phyloP scores from a whole-genome alignment of 2,797 vertebrate genomes.

The Synaphobranchus kaupii region DNA sequence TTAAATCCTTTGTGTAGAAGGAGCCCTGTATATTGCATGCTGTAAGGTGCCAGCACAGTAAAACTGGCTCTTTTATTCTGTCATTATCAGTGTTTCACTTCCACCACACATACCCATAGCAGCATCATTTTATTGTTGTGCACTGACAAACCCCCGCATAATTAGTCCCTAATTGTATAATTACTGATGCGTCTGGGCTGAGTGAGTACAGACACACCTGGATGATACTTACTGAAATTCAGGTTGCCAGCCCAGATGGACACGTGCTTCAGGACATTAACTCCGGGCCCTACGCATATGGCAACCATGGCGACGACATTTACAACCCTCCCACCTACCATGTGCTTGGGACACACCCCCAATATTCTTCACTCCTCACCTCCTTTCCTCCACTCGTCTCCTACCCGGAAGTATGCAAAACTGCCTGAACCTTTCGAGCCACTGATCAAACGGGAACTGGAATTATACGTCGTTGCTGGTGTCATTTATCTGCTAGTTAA shows the following conservation, averaged over 20 bases:
- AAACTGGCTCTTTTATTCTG: too few relatives aligned
- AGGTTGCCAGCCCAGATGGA: neutral
- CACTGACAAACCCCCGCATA: neutral
- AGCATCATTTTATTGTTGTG: neutral
- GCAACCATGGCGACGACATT: neutral
- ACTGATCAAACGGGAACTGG: too few relatives aligned
- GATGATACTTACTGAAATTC: neutral
- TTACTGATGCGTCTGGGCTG: neutral
- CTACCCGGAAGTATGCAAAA: too few relatives aligned
- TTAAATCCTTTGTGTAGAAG: too few relatives aligned
- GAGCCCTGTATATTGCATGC: too few relatives aligned
- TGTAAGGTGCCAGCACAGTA: too few relatives aligned
- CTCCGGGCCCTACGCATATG: neutral
- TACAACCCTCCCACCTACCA: neutral
- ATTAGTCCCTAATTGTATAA: neutral
- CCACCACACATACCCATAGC: neutral
- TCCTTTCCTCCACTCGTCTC: too few relatives aligned
- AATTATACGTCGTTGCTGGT: too few relatives aligned
- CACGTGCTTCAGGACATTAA: neutral
- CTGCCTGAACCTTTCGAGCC: too few relatives aligned
- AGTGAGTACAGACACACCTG: neutral
- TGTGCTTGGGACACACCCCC: neutral
- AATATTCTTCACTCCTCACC: too few relatives aligned
- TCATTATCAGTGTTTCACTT: too few relatives aligned
- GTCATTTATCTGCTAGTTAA: too few relatives aligned